Evolutionary conservation across 2,797 vertebrate genomes (phyloP), one percentile per base, ranked within the genome.

Genomic region (Neosilurus mollespiculum): DNA sequence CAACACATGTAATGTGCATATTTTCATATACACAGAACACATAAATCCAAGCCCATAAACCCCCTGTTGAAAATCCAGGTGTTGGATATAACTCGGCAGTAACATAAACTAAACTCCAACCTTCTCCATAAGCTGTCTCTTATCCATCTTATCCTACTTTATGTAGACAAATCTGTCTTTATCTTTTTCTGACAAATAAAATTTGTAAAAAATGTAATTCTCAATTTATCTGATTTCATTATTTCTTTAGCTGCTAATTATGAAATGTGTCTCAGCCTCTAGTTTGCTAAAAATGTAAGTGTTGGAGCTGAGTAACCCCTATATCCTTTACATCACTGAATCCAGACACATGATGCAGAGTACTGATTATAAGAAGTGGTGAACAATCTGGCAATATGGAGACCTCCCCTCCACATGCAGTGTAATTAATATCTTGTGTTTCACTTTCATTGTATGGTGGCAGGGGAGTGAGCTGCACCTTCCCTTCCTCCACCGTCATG

Each of bases 271-370:
- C 11, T 24, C 54, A 73, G 2, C 14, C 26, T 77, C 15, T 58
- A 15, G n/a, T 56, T 34, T 77, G 4, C 43, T 78, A 43, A 87
- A 84, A 70, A 66, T 73, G 79, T 64, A 43, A 81, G 30, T 26
- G 49, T 75, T 49, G 49, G 22, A 54, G 3, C 30, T 20, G 67
- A 80, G 9, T 62, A 30, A 77, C 72, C 81, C 24, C 9, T 43
- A 8, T 81, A 81, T 72, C 83, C 81, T 85, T 43, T 43, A 61
- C 11, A 66, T 16, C 9, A 62, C 30, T 81, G 73, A 75, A 66
- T 30, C 37, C 73, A 72, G 62, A 22, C 69, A 26, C 37, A 61
- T 1, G 51, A n/a, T 14, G 26, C 16, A 4, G 61, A 22, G 9
- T 34, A 18, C 64, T 18, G 8, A 2, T 80, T 30, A 80, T 61